Evolutionary conservation across 2,888 invertebrate species (phyloP).

Genomic region (Clunio marinus): DNA sequence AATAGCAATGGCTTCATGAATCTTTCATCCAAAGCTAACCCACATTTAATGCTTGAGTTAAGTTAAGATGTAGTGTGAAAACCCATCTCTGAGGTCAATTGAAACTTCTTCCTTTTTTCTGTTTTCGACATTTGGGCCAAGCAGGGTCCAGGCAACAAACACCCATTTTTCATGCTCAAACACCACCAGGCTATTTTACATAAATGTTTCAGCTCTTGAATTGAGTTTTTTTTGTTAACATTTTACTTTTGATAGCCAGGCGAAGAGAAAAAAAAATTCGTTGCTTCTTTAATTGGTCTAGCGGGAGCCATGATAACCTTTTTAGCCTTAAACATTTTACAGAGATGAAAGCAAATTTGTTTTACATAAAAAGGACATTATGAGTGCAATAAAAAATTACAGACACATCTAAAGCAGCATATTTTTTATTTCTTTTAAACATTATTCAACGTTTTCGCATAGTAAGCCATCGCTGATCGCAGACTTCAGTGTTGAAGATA

Average conservation of each 20-base stretch:
- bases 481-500: no score
- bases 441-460: no score
- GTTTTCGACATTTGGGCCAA: no score
- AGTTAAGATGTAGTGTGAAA: background rate
- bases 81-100: background rate
- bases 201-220: background rate
- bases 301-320: conserved; percentile 15
- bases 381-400: conserved; percentile 19
- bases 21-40: background rate
- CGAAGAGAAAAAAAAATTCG: conserved; percentile 2
- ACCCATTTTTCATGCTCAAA: background rate
- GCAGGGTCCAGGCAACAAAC: background rate
- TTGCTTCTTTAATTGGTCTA: conserved; percentile 13
- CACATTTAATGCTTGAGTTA: background rate
- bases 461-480: no score
- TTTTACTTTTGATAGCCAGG: no score
- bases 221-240: no score
- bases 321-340: conserved; percentile 6
- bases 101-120: background rate
- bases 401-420: no score
- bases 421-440: no score
- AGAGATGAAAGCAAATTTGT: conserved; percentile 12
- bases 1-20: no score
- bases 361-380: conserved; percentile 15
- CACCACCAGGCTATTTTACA: background rate